These are phyloP conservation scores for Phataginus tetradactyla DNA, from an alignment of 2,797 vertebrate species.

Conservation along the genomic window DNA sequence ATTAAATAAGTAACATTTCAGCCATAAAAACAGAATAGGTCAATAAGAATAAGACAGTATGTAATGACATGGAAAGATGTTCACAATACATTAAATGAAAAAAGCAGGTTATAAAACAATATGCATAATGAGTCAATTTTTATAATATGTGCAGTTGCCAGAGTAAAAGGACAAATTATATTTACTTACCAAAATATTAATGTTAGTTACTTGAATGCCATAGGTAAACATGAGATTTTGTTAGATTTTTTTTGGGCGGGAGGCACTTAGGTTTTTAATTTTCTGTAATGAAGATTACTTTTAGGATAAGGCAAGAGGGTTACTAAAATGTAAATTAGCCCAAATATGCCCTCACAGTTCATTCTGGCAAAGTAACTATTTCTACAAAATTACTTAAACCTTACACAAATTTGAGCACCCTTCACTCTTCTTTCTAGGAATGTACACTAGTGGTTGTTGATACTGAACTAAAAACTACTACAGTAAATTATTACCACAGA, in stretches of 20 bases:
- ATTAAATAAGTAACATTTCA: not conserved
- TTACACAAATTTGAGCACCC: not conserved
- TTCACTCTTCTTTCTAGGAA: not conserved
- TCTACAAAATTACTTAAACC: not conserved
- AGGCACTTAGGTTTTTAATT: not conserved
- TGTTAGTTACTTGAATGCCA: not conserved
- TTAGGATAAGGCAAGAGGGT: not conserved
- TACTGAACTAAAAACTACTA: not conserved
- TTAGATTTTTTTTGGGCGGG: not conserved
- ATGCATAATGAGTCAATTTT: not conserved
- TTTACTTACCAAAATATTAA: not conserved
- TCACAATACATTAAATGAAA: not conserved
- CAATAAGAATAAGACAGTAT: not conserved
- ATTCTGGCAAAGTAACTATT: not conserved
- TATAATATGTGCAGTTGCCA: not conserved
- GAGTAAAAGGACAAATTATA: not conserved
- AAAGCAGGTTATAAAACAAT: not conserved
- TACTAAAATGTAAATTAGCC: not conserved
- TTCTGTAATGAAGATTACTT: not conserved
- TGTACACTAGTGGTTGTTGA: not conserved
- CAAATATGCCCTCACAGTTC: not conserved
- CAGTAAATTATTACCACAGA: not conserved
- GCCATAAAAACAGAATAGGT: not conserved
- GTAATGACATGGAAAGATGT: not conserved
- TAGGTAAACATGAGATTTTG: not conserved